Evolutionary conservation across 2,113 vertebrate genomes (phyloP).

Genomic region (Hyperopisus bebe): DNA sequence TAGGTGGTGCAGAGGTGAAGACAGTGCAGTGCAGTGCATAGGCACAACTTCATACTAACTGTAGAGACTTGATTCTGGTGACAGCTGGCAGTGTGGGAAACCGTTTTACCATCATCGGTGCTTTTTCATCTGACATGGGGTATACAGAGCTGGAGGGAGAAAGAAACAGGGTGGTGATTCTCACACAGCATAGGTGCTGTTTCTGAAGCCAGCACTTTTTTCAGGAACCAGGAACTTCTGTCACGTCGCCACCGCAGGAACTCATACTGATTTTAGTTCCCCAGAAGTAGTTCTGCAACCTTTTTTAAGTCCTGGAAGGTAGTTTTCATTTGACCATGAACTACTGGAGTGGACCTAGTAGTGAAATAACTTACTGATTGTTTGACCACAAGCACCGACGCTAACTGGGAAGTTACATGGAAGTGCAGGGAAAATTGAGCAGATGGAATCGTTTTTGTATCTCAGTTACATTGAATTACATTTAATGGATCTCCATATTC

Average conservation of each 20-base stretch:
- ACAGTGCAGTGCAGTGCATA: not conserved
- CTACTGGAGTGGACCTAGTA: not conserved
- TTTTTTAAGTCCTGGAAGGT: not conserved
- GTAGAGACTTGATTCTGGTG: slow-evolving; percentile 83
- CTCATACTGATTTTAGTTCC: not conserved
- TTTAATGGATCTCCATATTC: not conserved
- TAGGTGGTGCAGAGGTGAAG: not conserved
- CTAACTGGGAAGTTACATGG: not conserved
- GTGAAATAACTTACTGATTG: not conserved
- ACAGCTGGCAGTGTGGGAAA: slow-evolving; percentile 70
- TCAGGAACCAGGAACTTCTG: not conserved
- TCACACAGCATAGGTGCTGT: not conserved
- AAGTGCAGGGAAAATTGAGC: not conserved
- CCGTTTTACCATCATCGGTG: slow-evolving; percentile 83
- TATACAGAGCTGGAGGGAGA: slow-evolving; percentile 20
- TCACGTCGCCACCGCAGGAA: not conserved
- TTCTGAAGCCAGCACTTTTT: not conserved
- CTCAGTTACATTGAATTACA: not conserved
- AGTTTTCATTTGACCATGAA: not conserved
- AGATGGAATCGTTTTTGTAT: not conserved
- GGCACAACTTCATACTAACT: slow-evolving; percentile 57
- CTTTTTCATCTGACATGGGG: slow-evolving; percentile 70
- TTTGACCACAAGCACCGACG: not conserved
- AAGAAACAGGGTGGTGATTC: not conserved
- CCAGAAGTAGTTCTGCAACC: not conserved